phyloP scores from a whole-genome alignment of 2,888 invertebrate genomes.

The Tinea semifulvella region DNA sequence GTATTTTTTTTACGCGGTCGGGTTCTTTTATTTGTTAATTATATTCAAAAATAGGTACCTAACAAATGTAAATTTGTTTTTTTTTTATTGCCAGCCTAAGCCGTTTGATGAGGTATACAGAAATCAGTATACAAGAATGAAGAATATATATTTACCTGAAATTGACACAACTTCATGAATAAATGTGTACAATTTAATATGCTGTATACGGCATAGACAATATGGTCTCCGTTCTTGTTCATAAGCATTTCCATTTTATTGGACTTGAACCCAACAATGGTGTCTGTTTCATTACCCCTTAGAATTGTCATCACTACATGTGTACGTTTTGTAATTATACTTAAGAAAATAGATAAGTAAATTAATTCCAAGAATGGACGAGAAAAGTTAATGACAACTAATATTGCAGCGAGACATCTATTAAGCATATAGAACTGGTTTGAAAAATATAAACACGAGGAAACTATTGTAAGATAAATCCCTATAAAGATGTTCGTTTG shows the following conservation, averaged over 20 bases:
- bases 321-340: not conserved
- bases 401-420: not conserved
- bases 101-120: too few relatives aligned
- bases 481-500: too few relatives aligned
- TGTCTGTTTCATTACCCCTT: not conserved
- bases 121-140: too few relatives aligned
- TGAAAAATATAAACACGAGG: too few relatives aligned
- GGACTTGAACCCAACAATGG: not conserved
- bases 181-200: not conserved
- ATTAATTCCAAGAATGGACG: not conserved
- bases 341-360: not conserved
- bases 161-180: not conserved
- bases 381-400: not conserved
- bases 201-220: not conserved
- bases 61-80: too few relatives aligned
- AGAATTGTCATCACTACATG: not conserved
- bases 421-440: not conserved
- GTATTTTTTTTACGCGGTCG: too few relatives aligned
- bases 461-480: too few relatives aligned
- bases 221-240: not conserved
- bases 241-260: not conserved
- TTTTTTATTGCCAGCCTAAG: too few relatives aligned
- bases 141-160: slow-evolving; percentile 10
- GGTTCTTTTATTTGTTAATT: too few relatives aligned
- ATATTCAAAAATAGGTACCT: too few relatives aligned